Base-by-base conservation (phyloP, 2,888 invertebrate genomes). In the Seira musarum region DNA sequence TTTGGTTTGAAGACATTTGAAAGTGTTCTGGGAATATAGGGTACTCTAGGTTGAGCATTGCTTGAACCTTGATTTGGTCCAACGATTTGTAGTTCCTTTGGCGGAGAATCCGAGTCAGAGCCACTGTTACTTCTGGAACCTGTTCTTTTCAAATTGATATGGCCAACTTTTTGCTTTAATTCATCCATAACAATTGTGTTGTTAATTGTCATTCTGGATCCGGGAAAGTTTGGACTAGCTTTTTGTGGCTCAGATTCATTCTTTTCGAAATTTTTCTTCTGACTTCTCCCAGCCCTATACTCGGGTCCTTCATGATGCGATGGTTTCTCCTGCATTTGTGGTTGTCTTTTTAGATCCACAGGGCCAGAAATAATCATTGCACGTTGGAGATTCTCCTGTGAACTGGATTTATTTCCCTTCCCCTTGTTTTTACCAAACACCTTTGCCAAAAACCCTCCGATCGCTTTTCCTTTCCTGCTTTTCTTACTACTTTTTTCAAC, bases 381-480 rank as follows among this genome's bases (percentile, higher is more conserved):
- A 8, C 61, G 63, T 19, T 17, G 21, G 1, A 61, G 24, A 46
- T 60, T 66, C n/a, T 78, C 78, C 5, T 78, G 65, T n/a, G 63
- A 66, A 10, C 72, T 73, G 0, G 77, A 46, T 71, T 80, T 82
- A 10, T 69, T 67, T 46, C 61, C 63, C 61, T 81, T 83, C 10
- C 75, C 74, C 78, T 83, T 86, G 2, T 78, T 70, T 75, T 84
- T 85, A 10, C 83, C 79, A 60, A 86, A 86, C 5, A 86, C 83
- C 76, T 86, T 86, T 10, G 84, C 82, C 25, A 86, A 71, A 40
- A 86, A 83, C n/a, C 82, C 81, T 1, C 73, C 79, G 71, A 86
- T 70, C 1, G 80, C 71, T 53, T 82, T 82, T 25, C 75, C 82
- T 35, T 83, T 81, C 53, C 77, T 72, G 49, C 82, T 84, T 19